These are phyloP conservation scores for Tachysurus fulvidraco DNA, from an alignment of 2,113 vertebrate genomes.

Conservation along the genomic window DNA sequence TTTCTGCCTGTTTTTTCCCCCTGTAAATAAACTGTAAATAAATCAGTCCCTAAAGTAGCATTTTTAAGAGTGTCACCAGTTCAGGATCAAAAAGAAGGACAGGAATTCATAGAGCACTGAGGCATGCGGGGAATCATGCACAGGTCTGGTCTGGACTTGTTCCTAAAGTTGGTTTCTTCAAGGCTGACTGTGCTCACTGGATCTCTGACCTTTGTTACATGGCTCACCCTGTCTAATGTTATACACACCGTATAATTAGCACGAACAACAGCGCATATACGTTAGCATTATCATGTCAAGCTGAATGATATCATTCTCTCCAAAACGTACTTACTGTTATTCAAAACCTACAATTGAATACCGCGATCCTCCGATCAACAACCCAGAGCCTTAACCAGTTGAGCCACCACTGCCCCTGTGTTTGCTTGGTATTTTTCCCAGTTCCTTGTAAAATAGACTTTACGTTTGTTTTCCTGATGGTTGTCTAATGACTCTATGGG, in stretches of 20 bases:
- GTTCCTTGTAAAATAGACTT: too few relatives aligned
- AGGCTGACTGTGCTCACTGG: neutral
- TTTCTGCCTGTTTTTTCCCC: neutral
- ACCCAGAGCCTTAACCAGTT: too few relatives aligned
- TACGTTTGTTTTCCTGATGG: too few relatives aligned
- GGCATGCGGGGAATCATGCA: neutral
- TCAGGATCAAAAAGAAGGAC: neutral
- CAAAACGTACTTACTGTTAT: slow-evolving; percentile 5
- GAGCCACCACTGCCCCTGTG: too few relatives aligned
- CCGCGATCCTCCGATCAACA: too few relatives aligned
- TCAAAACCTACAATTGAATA: neutral
- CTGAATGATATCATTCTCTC: neutral
- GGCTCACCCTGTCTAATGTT: neutral
- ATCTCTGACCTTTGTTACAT: slow-evolving; percentile 1
- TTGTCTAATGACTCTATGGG: too few relatives aligned
- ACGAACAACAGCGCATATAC: neutral
- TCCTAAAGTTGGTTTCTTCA: slow-evolving; percentile 16
- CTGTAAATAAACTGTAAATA: too few relatives aligned
- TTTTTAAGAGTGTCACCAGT: neutral
- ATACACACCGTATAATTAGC: neutral
- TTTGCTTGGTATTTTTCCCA: too few relatives aligned
- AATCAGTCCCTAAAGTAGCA: neutral
- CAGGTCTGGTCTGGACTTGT: slow-evolving; percentile 34
- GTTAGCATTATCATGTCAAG: neutral
- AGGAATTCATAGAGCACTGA: neutral